phyloP scores from a whole-genome alignment of 2,113 vertebrate species.

The Piliocolobus tephrosceles region DNA sequence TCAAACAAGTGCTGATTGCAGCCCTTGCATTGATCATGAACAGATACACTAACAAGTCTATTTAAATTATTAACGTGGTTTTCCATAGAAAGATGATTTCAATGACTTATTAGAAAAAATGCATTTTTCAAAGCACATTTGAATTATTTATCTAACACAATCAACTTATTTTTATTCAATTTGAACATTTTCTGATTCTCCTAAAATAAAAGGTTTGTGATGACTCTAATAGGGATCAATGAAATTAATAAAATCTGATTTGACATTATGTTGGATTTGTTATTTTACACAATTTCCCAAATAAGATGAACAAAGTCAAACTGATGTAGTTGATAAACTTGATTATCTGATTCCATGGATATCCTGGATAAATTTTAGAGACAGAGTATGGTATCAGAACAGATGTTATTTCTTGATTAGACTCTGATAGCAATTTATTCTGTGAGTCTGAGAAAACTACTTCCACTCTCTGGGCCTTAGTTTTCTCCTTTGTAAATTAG shows the following conservation, averaged over 20 bases:
- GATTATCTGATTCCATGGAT: constrained; percentile 3
- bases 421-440: neutral
- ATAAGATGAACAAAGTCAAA: neutral
- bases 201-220: constrained; percentile 22
- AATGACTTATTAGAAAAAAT: neutral
- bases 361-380: neutral
- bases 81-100: constrained; percentile 9
- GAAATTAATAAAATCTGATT: neutral
- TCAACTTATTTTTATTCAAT: neutral
- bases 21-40: neutral
- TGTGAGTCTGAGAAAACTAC: neutral
- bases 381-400: neutral
- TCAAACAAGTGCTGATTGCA: neutral
- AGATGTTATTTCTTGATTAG: neutral
- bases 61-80: constrained; percentile 13
- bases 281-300: constrained; percentile 40
- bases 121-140: neutral
- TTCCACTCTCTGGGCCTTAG: neutral
- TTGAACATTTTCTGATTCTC: constrained; percentile 30
- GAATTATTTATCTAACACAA: constrained; percentile 14
- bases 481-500: neutral
- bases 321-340: neutral
- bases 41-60: neutral
- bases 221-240: neutral
- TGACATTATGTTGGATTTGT: neutral